Base-by-base conservation (phyloP, 2,113 vertebrate genomes). In the Elachura formosa region DNA sequence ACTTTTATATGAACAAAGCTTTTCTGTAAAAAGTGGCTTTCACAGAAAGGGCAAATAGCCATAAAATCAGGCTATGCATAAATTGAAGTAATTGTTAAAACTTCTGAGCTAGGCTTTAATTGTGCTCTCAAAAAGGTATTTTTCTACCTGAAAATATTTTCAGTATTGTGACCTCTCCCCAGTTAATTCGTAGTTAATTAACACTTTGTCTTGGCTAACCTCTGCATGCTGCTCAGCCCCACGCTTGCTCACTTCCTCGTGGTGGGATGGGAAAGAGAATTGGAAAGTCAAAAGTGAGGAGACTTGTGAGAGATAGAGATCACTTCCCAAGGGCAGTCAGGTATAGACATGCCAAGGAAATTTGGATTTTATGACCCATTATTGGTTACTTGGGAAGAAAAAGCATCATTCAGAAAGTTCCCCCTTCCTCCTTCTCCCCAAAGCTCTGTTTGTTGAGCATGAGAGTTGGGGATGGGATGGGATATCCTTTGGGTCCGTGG, bases 91-190 rank as follows among this genome's bases (percentile, higher is more conserved):
- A 73, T 72, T 71, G 48, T 90, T 94, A 88, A 79, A 56, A 25
- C 54, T 75, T 59, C 55, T 71, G 41, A 62, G 29, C 17, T 29
- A 87, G 52, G 25, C 31, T 91, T 86, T 92, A 89, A 93, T 16
- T 89, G 82, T 61, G 18, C 25, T 71, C 45, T 72, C 29, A n/a
- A 12, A 80, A 79, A 84, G 12, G 29, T n/a, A 69, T 67, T 96
- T 89, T 72, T 78, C 46, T 76, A 54, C 46, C 84, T 89, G 52
- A 68, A 81, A 75, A 79, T 73, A 88, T 68, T 94, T 85, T 36
- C 36, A 76, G 20, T 62, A 48, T 38, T 84, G 22, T 9, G 15
- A 41, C 69, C 49, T 94, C 21, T 63, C 17, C 22, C 12, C 25
- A 74, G 29, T 68, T 69, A 91, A 88, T 55, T 73, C 4, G 7